Conservation (phyloP, 2,113 vertebrate genomes). For the Scopus umbretta region DNA sequence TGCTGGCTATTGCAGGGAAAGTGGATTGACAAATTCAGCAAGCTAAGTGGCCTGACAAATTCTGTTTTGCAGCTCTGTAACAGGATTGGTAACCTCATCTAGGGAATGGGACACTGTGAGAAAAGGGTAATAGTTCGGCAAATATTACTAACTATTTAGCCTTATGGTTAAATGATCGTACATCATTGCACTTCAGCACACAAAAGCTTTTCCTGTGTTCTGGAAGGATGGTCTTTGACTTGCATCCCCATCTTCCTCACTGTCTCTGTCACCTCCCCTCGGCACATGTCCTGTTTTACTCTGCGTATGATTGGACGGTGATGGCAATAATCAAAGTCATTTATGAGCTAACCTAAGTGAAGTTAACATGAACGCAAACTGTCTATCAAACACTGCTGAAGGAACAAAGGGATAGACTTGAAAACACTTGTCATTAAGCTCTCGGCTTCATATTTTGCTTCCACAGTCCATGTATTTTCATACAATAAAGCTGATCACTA, state of each 20-base stretch:
- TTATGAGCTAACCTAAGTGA: not conserved
- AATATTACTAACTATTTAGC: not conserved
- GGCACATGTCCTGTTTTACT: accelerated
- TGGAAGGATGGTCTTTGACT: not conserved
- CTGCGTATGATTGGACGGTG: accelerated
- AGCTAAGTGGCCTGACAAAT: not conserved
- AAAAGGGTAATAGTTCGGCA: not conserved
- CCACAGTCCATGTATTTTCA: not conserved
- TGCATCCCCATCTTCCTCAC: not conserved
- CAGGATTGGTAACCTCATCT: not conserved
- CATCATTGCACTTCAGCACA: not conserved
- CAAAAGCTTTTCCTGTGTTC: not conserved
- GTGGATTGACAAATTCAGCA: not conserved
- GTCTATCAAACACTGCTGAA: not conserved
- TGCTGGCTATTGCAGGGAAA: not conserved
- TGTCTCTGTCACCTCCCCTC: no score
- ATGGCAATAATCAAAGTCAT: not conserved
- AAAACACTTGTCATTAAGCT: not conserved
- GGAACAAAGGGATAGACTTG: not conserved
- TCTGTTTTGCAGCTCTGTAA: not conserved
- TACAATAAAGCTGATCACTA: not conserved
- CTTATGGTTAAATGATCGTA: not conserved
- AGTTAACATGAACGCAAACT: not conserved
- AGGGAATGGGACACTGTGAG: no score
- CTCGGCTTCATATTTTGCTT: not conserved